phyloP scores from a whole-genome alignment of 37 sponge, comb jelly and placozoan species.

The Spongilla lacustris region DNA sequence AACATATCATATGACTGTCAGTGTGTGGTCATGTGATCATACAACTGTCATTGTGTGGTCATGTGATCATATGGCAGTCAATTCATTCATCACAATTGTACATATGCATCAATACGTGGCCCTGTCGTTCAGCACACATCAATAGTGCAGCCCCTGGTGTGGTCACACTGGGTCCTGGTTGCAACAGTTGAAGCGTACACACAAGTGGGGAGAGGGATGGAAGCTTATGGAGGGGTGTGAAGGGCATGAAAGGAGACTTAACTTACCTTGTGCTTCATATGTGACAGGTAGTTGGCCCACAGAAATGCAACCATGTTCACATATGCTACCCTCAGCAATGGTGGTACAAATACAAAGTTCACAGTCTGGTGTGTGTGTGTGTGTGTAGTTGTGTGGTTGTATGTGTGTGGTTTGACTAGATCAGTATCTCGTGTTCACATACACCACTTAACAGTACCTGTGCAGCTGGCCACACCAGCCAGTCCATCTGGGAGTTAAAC shows the following conservation, averaged over 20 bases:
- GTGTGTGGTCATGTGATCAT: no score
- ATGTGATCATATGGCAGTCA: not conserved
- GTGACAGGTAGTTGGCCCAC: conserved; percentile 51
- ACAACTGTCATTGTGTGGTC: not conserved
- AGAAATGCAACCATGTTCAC: conserved; percentile 48
- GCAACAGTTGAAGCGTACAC: no score
- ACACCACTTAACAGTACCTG: conserved; percentile 13
- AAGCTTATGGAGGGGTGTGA: not conserved
- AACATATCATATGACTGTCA: no score
- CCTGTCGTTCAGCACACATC: not conserved
- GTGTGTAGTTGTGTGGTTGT: not conserved
- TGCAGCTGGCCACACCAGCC: conserved; percentile 57
- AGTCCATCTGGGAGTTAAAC: conserved; percentile 33
- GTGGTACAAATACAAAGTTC: conserved; percentile 57
- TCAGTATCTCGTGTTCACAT: not conserved
- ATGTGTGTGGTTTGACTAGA: not conserved
- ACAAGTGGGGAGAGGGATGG: not conserved
- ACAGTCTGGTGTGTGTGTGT: conserved; percentile 17
- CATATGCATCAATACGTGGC: no score
- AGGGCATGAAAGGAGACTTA: no score
- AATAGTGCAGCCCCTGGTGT: not conserved
- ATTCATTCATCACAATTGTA: not conserved
- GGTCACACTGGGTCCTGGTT: not conserved
- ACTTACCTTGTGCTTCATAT: conserved; percentile 66
- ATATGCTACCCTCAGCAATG: conserved; percentile 35